phyloP scores from a whole-genome alignment of 2,797 vertebrate species.

The Cossypha dichroa region DNA sequence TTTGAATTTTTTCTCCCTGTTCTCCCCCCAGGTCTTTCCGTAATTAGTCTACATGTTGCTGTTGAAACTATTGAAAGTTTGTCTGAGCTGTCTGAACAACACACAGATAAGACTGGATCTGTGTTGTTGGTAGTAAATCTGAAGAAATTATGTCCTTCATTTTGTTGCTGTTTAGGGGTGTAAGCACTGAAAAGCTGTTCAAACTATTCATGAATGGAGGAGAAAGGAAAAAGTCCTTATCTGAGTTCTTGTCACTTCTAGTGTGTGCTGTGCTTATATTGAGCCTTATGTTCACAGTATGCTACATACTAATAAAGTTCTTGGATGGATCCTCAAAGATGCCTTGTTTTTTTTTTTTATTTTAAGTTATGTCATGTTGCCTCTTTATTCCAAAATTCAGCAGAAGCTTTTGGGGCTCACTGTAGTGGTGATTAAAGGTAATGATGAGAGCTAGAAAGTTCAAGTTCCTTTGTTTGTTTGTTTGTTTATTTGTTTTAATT shows the following conservation, averaged over 20 bases:
- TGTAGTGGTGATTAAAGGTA: not conserved
- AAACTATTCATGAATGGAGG: not conserved
- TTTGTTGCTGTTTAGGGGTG: not conserved
- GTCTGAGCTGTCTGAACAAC: not conserved
- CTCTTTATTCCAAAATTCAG: not conserved
- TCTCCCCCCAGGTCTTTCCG: fast-evolving
- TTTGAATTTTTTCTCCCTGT: not conserved
- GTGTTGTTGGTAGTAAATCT: not conserved
- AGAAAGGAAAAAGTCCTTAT: not conserved
- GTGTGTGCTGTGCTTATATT: not conserved
- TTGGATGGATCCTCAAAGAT: not conserved
- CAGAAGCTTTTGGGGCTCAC: not conserved
- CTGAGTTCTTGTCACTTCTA: not conserved
- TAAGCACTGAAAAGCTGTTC: not conserved
- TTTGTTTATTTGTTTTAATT: not conserved
- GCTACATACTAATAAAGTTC: not conserved
- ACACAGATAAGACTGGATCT: not conserved
- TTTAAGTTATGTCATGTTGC: not conserved
- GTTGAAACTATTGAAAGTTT: not conserved
- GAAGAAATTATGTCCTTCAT: not conserved
- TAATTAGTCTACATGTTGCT: not conserved
- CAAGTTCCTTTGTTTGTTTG: not conserved
- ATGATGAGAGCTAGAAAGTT: not conserved
- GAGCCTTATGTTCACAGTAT: not conserved
- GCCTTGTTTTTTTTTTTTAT: not conserved